Evolutionary conservation across 1,140 invertebrate species (phyloP).

Genomic region (Lepidurus apus): DNA sequence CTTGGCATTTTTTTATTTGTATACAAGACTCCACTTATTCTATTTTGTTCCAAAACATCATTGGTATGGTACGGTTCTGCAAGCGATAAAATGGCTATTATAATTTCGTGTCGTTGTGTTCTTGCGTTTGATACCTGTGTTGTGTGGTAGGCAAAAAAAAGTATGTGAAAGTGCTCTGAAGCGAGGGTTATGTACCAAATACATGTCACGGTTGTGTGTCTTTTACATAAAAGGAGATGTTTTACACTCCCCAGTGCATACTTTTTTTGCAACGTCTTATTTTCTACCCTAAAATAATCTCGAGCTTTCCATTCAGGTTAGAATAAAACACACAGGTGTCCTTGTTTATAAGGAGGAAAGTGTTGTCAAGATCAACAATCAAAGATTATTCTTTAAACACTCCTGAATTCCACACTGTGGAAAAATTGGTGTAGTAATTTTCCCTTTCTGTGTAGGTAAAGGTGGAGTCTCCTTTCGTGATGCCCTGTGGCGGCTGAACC

Average conservation of each 20-base stretch:
- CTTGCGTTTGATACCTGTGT: constrained; percentile 17
- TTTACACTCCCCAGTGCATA: not conserved
- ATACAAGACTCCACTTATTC: not conserved
- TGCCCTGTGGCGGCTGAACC: not conserved
- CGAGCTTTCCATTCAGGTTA: not conserved
- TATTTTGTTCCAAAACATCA: not conserved
- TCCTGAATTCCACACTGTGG: too few relatives aligned
- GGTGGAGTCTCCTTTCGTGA: not conserved
- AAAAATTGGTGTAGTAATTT: not conserved
- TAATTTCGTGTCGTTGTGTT: constrained; percentile 2
- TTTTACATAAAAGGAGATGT: constrained; percentile 2
- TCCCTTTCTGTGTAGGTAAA: not conserved
- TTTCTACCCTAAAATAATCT: not conserved
- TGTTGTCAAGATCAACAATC: too few relatives aligned
- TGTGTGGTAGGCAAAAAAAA: constrained; percentile 9
- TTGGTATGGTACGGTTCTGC: not conserved
- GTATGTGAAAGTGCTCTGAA: constrained; percentile 18
- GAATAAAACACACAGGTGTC: too few relatives aligned
- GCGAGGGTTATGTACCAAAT: constrained; percentile 4
- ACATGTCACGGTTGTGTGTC: constrained; percentile 21
- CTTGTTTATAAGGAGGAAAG: too few relatives aligned
- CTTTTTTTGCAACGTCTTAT: not conserved
- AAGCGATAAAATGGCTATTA: not conserved
- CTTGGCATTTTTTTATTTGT: constrained; percentile 1
- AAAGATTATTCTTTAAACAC: too few relatives aligned